Percentiles rank a stretch among this genome's conserved stretches.
These are phyloP conservation scores for Brachionus asplanchnoidis DNA, from an alignment of 1,140 invertebrate genomes.

Conservation along the genomic window DNA sequence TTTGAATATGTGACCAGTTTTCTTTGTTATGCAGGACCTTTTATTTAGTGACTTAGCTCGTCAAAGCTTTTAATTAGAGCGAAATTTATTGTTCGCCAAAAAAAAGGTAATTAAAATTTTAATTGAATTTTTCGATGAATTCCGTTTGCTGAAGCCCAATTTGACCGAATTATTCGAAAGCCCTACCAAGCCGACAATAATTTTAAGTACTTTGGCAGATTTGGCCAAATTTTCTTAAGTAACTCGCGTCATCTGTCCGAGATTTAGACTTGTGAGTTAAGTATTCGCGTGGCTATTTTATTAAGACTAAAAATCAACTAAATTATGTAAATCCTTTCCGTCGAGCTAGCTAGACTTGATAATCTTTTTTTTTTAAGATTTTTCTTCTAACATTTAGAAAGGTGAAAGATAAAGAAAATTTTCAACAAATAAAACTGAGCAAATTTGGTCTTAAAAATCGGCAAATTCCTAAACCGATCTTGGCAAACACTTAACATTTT, in stretches of 20 bases:
- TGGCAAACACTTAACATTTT: not conserved
- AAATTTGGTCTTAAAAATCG: not conserved
- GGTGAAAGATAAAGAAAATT: not conserved
- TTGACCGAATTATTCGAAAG: not conserved
- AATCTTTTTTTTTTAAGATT: not conserved
- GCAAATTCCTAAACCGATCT: not conserved
- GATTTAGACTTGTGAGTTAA: not conserved
- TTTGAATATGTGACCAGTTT: conserved; percentile 10
- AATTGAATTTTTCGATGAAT: not conserved
- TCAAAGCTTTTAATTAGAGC: conserved; percentile 12
- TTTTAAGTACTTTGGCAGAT: not conserved
- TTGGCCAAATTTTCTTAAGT: not conserved
- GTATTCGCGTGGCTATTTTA: not conserved
- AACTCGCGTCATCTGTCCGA: not conserved
- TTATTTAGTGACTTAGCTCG: not conserved
- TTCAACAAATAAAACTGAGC: not conserved
- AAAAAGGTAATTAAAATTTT: not conserved
- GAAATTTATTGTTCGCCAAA: not conserved
- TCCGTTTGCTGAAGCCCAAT: not conserved
- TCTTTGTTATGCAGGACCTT: not conserved
- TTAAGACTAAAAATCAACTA: not conserved
- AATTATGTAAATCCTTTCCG: not conserved
- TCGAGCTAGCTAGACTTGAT: not conserved
- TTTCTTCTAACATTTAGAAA: not conserved
- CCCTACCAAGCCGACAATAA: not conserved